Evolutionary conservation across 1,140 invertebrate species (phyloP), one percentile per base, ranked within the genome.

Genomic region (Drosophila equinoxialis): DNA sequence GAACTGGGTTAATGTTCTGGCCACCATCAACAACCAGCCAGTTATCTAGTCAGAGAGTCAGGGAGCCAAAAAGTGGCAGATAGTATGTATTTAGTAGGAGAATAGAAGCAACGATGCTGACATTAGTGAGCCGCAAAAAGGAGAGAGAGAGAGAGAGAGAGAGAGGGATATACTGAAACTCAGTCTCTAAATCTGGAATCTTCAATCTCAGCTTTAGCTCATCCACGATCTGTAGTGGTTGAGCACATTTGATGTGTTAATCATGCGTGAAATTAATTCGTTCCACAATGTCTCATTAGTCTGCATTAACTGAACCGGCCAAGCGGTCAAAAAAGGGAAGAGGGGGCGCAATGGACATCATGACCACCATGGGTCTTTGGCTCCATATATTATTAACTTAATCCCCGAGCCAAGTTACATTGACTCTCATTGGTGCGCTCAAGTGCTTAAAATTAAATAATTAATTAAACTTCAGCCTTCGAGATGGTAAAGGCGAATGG

Each of bases 231-330:
- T 51, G 17, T 23, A 51, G 20, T 11, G 37, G 17, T 51, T 51
- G 45, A 51, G 45, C 73, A 66, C 80, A 84, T 89, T 87, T 89
- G 78, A 90, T 90, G 87, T 89, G 87, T 90, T 90, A 90, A 90
- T 90, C 87, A 90, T 90, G 87, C 87, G 89, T 90, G 89, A 90
- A 90, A 90, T 90, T 90, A 90, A 90, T 90, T 90, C 87, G 87
- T 87, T 90, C 83, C 87, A 90, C 87, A 90, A 81, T 90, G 89
- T 87, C 87, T 90, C 87, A 90, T 90, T 90, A 90, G 84, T 89
- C 84, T 89, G 84, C 74, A 89, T 89, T 89, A 89, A 89, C 69
- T 78, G 80, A 61, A 78, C 77, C 73, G 77, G 59, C 83, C 83
- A 65, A 82, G 72, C 76, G 77, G 69, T 65, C 79, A 69, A 51